Base-by-base conservation (phyloP, 2,113 vertebrate species). In the Sinocyclocheilus maitianheensis region DNA sequence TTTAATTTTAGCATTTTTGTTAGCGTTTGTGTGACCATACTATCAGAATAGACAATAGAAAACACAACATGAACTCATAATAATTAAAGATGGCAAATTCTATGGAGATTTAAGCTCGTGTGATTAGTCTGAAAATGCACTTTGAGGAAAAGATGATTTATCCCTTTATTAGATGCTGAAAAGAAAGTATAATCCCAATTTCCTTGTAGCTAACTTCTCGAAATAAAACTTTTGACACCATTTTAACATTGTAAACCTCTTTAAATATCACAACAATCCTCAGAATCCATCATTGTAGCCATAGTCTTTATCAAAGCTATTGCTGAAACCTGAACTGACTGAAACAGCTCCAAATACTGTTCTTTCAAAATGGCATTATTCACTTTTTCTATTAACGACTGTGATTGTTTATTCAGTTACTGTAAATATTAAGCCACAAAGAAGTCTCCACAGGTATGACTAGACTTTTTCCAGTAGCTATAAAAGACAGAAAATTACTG, bases 181-280 rank as follows among this genome's bases (percentile, higher is more conserved):
- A 24, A 37, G 34, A 37, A 43, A 12, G 9, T 43, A n/a, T 74
- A 43, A 20, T 74, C 7, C 20, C 37, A 74, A 71, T 71, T 71
- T 18, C 3, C 13, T 34, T 71, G 67, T 1, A 37, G 37, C 71
- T 4, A 74, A 74, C 20, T 6, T 12, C 37, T n/a, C 46, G 20
- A 74, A 43, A 74, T 74, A 74, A 74, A 74, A n/a, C 37, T 74
- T 9, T n/a, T 22, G 71, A n/a, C 71, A n/a, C 37, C 11, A 43
- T n/a, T 40, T 18, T 55, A 12, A n/a, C 37, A 16, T 37, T 37
- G 30, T 14, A 18, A 69, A 69, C 67, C 37, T 22, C 3, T 4
- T 72, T 37, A 43, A 10, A 72, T 18, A 40, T 72, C 3, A 22
- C 3, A 72, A 40, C 34, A 22, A 4, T 40, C 9, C 8, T 43